These are phyloP conservation scores for Petrophora chlorosata DNA, from an alignment of 2,888 invertebrate species.

Conservation along the genomic window DNA sequence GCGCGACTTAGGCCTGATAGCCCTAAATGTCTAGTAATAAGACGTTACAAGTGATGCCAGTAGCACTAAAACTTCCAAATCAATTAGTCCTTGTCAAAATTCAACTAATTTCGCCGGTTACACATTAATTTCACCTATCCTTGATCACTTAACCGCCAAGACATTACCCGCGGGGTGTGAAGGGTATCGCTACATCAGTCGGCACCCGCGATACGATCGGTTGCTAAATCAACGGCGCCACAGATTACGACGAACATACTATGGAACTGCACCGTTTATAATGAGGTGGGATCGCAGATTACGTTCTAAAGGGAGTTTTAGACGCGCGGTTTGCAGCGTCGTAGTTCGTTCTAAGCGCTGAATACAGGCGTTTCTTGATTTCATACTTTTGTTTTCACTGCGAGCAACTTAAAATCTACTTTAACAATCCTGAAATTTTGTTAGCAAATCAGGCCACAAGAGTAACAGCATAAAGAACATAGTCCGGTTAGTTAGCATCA, in stretches of 20 bases:
- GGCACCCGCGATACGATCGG: slow-evolving; percentile 24
- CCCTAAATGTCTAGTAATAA: too few species aligned
- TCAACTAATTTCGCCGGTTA: too few species aligned
- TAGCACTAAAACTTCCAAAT: background rate
- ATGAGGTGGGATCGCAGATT: slow-evolving; percentile 29
- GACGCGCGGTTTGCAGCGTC: background rate
- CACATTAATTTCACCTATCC: slow-evolving; percentile 5
- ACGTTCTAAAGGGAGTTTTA: background rate
- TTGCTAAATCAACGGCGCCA: slow-evolving; percentile 26
- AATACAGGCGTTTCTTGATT: too few species aligned
- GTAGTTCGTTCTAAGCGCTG: too few species aligned
- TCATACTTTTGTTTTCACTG: too few species aligned
- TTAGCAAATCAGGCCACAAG: too few species aligned
- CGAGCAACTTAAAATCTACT: too few species aligned
- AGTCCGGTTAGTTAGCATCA: too few species aligned
- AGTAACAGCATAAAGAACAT: too few species aligned
- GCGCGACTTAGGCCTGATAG: too few species aligned
- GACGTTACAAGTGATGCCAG: too few species aligned
- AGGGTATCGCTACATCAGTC: slow-evolving; percentile 18
- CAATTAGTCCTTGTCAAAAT: slow-evolving; percentile 14
- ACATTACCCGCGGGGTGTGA: slow-evolving; percentile 15
- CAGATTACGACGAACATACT: slow-evolving; percentile 4
- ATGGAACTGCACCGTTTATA: slow-evolving; percentile 20
- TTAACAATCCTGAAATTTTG: too few species aligned
- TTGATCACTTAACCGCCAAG: slow-evolving; percentile 28